These are phyloP conservation scores for Acanthaster planci DNA, from an alignment of 35 echinoderm and acorn worm genomes.

Conservation along the genomic window DNA sequence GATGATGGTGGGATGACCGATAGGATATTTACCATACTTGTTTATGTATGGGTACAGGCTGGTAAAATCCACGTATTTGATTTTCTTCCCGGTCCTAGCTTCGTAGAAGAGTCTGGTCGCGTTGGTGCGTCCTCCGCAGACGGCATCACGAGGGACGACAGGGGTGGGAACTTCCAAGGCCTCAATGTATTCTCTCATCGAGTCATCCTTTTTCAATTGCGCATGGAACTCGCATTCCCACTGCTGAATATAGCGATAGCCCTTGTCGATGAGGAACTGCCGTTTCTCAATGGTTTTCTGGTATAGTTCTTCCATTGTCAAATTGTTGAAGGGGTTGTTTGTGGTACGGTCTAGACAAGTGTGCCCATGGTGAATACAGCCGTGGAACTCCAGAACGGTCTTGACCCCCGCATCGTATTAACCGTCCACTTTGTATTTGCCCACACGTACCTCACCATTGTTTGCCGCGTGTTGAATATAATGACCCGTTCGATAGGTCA, in stretches of 20 bases:
- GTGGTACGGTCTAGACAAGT: too few relatives aligned
- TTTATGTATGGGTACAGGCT: constrained; percentile 37
- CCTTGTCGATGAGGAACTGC: neutral
- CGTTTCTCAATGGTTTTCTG: neutral
- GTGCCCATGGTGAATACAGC: too few relatives aligned
- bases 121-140: too few relatives aligned
- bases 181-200: neutral
- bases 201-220: neutral
- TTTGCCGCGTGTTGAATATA: neutral
- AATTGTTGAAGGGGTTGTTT: too few relatives aligned
- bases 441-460: neutral
- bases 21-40: constrained; percentile 43
- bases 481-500: neutral
- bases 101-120: too few relatives aligned
- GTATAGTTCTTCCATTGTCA: too few relatives aligned
- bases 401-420: too few relatives aligned
- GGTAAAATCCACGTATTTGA: constrained; percentile 36
- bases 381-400: too few relatives aligned
- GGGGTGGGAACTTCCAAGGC: neutral
- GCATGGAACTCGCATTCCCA: too few relatives aligned
- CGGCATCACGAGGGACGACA: neutral
- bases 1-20: too few relatives aligned
- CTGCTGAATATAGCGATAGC: neutral
- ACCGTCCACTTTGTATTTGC: constrained; percentile 10
- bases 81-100: too few relatives aligned